Percentiles rank a stretch among this genome's conserved stretches.
These are phyloP conservation scores for Scaptomyza reducta DNA, from an alignment of 2,888 invertebrate genomes.

Conservation along the genomic window DNA sequence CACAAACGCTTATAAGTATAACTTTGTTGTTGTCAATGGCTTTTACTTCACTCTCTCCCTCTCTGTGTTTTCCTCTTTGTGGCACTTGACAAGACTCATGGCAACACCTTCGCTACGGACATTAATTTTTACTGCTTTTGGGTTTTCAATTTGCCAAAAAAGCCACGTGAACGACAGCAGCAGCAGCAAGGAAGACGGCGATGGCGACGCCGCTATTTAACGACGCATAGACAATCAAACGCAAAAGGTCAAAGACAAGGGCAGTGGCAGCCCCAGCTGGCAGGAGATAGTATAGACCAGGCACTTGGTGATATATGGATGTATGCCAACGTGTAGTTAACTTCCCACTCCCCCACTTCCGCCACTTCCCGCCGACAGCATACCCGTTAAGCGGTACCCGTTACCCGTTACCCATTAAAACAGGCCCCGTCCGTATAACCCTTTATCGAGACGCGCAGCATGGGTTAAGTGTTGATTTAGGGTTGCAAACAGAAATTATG, in stretches of 20 bases:
- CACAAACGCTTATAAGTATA: not conserved
- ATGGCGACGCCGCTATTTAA: constrained; percentile 54
- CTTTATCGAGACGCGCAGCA: constrained; percentile 64
- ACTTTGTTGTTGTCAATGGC: not conserved
- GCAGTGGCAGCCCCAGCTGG: constrained; percentile 17
- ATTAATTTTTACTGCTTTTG: constrained; percentile 74
- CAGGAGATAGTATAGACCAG: not conserved
- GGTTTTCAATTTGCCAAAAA: constrained; percentile 70
- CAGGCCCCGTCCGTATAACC: constrained; percentile 52
- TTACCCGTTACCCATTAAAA: constrained; percentile 16
- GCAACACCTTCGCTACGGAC: constrained; percentile 73
- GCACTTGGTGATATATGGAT: constrained; percentile 55
- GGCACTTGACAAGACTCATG: constrained; percentile 49
- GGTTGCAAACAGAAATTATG: constrained; percentile 83
- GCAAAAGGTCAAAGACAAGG: constrained; percentile 68
- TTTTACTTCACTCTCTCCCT: not conserved
- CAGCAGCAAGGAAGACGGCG: not conserved
- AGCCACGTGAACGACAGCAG: constrained; percentile 57
- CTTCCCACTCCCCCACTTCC: not conserved
- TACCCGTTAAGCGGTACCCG: constrained; percentile 12
- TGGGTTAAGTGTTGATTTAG: constrained; percentile 81
- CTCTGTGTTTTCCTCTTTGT: constrained; percentile 1
- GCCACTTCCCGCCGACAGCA: not conserved
- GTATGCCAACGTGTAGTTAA: constrained; percentile 23
- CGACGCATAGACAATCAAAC: constrained; percentile 75